Base-by-base conservation (phyloP, 2,113 vertebrate species). In the Carassius auratus region DNA sequence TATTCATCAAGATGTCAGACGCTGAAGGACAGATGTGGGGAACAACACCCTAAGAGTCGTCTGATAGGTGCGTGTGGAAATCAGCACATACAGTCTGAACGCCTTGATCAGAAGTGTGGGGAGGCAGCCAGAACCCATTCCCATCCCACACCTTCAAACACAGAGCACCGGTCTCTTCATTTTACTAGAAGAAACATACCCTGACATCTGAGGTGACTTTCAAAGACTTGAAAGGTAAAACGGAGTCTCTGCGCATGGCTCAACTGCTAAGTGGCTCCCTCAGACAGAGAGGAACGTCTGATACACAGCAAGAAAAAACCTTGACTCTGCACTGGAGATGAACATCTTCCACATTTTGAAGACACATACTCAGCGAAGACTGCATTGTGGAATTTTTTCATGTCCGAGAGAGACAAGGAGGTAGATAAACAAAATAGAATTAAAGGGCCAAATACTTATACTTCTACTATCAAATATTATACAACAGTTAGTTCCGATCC, bases 131-230 rank as follows among this genome's bases (percentile, higher is more conserved):
- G n/a, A 68, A 38, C 77, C 57, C 75, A 73, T 76, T 83, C 74
- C n/a, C 55, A 81, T 84, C 80, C 86, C 38, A 38, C 52, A 68
- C 83, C 76, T 87, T 88, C 73, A 78, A 75, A 77, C 57, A 81
- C 62, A 81, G 62, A 66, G 80, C 78, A 84, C 38, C 81, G 81
- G 85, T 81, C 79, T 81, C 62, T 75, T 83, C 83, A 86, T 61
- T 85, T 83, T 62, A 68, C 64, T 15, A 83, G 19, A 75, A 42
- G 48, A 81, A 86, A 81, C 45, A 13, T 50, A 84, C 81, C 66
- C 52, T 90, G 89, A 86, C 84, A 84, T 86, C 71, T 69, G 66
- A 87, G 88, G 86, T 90, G 89, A 88, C 86, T 88, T 90, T 89
- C 83, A 88, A 83, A 88, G 78, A 83, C 77, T 88, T 90, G 33